These are phyloP conservation scores for Helostoma temminkii DNA, from an alignment of 2,797 vertebrate genomes.

Conservation along the genomic window DNA sequence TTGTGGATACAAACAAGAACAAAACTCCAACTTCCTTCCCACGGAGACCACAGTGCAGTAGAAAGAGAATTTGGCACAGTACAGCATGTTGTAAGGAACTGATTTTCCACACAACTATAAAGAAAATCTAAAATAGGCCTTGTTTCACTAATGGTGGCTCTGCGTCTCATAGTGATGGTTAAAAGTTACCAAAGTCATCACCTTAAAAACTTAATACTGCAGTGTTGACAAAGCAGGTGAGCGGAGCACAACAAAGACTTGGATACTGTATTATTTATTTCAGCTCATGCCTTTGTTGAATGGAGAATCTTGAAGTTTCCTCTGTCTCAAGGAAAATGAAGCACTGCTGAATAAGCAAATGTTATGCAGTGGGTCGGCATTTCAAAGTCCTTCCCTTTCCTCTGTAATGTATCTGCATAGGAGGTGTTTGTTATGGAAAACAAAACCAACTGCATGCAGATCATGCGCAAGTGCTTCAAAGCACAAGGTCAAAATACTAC, in stretches of 20 bases:
- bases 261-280: conserved; percentile 83
- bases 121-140: conserved; percentile 59
- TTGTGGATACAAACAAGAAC: conserved; percentile 21
- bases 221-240: conserved; percentile 81
- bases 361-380: conserved; percentile 73
- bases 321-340: conserved; percentile 78
- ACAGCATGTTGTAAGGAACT: conserved; percentile 36
- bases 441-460: conserved; percentile 77
- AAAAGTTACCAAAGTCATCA: conserved; percentile 83
- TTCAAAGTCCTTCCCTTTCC: conserved; percentile 77
- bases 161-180: conserved; percentile 62
- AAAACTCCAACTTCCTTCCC: conserved; percentile 22
- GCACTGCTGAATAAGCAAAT: conserved; percentile 83
- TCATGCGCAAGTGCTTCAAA: conserved; percentile 74
- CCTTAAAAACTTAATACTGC: conserved; percentile 77
- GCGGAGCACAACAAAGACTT: conserved; percentile 76
- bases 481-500: conserved; percentile 79
- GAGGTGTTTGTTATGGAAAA: conserved; percentile 81
- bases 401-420: conserved; percentile 77
- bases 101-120: conserved; percentile 44
- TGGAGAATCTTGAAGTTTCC: conserved; percentile 74
- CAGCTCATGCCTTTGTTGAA: conserved; percentile 76
- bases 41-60: conserved; percentile 43
- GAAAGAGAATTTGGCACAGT: conserved; percentile 53
- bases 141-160: conserved; percentile 48